Evolutionary conservation across 1,140 invertebrate species (phyloP).

Genomic region (Bombus consobrinus): DNA sequence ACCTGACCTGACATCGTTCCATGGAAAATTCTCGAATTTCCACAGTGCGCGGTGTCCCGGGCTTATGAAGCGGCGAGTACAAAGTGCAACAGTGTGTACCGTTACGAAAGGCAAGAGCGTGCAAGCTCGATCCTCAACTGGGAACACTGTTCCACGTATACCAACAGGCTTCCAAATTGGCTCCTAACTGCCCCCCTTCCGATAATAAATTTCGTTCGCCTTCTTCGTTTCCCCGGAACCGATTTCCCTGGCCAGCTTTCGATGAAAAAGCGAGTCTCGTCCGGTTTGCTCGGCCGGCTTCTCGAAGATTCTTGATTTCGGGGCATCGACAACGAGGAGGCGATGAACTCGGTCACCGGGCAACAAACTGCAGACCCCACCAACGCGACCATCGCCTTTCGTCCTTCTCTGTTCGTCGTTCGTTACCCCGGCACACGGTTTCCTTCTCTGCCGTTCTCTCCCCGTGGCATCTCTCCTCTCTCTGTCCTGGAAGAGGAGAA

Average conservation of each 20-base stretch:
- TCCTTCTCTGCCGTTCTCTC: slow-evolving; percentile 4
- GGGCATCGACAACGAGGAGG: slow-evolving; percentile 70
- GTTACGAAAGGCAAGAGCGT: slow-evolving; percentile 31
- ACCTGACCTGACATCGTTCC: not conserved
- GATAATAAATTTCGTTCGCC: not conserved
- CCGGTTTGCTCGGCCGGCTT: slow-evolving; percentile 35
- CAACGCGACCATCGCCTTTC: slow-evolving; percentile 44
- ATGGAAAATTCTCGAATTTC: not conserved
- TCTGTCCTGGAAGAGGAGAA: not conserved
- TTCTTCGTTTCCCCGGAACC: slow-evolving; percentile 3
- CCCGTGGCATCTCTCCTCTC: not conserved
- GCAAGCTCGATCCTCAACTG: not conserved
- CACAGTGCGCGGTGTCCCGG: not conserved
- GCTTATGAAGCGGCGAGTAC: slow-evolving; percentile 7
- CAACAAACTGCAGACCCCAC: slow-evolving; percentile 81
- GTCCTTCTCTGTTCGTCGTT: slow-evolving; percentile 7
- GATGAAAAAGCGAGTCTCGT: slow-evolving; percentile 76
- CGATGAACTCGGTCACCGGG: slow-evolving; percentile 83
- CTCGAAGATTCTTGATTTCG: slow-evolving; percentile 81
- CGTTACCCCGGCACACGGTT: not conserved
- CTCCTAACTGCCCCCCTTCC: not conserved
- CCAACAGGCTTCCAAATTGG: not conserved
- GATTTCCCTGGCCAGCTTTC: slow-evolving; percentile 70
- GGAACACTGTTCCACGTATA: not conserved
- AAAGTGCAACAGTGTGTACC: slow-evolving; percentile 31